Conservation (phyloP, 2,888 invertebrate genomes). For the Cartodere bifasciata region DNA sequence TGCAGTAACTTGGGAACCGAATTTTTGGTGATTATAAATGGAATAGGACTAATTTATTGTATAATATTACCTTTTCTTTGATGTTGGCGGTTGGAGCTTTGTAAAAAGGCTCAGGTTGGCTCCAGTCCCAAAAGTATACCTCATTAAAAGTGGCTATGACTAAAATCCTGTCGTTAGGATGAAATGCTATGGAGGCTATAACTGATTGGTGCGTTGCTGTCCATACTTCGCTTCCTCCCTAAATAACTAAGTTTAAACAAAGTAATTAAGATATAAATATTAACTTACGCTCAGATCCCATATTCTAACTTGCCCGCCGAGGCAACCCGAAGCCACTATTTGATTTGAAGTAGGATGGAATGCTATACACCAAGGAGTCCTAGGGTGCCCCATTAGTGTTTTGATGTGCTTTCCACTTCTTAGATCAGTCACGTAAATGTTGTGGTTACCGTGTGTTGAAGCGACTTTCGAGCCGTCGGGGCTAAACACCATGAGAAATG, state of each 20-base stretch:
- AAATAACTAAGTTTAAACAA: constrained; percentile 16
- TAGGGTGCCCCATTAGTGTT: constrained; percentile 67
- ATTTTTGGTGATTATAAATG: no score
- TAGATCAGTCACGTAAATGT: constrained; percentile 72
- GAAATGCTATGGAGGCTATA: constrained; percentile 78
- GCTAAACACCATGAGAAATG: constrained; percentile 80
- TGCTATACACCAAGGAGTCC: constrained; percentile 84
- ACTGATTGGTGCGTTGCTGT: constrained; percentile 58
- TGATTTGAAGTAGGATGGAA: constrained; percentile 77
- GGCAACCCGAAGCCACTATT: constrained; percentile 76
- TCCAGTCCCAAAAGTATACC: constrained; percentile 86
- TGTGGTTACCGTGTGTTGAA: constrained; percentile 82
- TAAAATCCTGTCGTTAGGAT: constrained; percentile 67
- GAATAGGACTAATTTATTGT: no score
- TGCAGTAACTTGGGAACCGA: no score
- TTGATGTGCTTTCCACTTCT: constrained; percentile 65
- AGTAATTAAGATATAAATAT: constrained; percentile 3
- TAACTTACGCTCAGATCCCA: constrained; percentile 66
- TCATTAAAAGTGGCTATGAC: constrained; percentile 80
- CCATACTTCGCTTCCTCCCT: constrained; percentile 83
- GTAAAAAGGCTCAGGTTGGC: constrained; percentile 60
- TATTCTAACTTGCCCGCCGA: constrained; percentile 79
- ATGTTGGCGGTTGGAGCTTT: constrained; percentile 60
- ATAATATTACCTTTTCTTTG: constrained; percentile 70
- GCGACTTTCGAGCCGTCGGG: constrained; percentile 76